A percentile compares a stretch with the other conserved stretches of the same genome.
phyloP scores from a whole-genome alignment of 2,113 vertebrate species.

The Hassar affinis region DNA sequence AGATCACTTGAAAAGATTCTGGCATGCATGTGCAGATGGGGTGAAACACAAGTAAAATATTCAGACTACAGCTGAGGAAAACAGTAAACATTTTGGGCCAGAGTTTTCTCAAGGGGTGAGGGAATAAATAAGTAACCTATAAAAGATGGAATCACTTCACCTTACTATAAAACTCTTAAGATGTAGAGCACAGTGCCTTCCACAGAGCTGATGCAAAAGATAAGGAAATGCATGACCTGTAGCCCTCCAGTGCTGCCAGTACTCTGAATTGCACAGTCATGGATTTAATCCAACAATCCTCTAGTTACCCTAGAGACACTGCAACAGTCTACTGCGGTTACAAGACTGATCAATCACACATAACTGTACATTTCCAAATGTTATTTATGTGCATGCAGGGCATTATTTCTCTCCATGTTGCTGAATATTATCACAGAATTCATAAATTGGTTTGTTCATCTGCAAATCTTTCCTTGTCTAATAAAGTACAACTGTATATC shows the following conservation, averaged over 20 bases:
- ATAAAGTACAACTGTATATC: conserved; percentile 69
- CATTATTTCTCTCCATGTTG: not conserved
- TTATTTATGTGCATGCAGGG: conserved; percentile 46
- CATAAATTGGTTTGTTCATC: conserved; percentile 63
- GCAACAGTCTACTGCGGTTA: not conserved
- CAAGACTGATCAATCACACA: conserved; percentile 5
- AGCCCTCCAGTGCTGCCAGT: not conserved
- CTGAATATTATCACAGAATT: conserved; percentile 59
- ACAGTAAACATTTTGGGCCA: not conserved
- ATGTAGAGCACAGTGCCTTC: not conserved
- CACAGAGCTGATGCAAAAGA: not conserved
- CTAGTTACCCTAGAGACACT: not conserved
- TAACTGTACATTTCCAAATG: conserved; percentile 7
- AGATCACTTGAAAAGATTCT: not conserved
- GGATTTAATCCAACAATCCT: conserved; percentile 12
- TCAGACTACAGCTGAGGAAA: not conserved
- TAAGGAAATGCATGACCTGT: not conserved
- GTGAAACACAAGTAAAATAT: not conserved
- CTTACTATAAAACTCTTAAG: not conserved
- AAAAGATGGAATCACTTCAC: not conserved
- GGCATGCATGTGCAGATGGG: not conserved
- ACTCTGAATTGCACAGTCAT: not conserved
- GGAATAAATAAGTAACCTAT: not conserved
- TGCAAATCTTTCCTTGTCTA: conserved; percentile 70
- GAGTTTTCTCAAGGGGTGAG: not conserved